Conservation (phyloP, 2,113 vertebrate species). For the Urocitellus parryii region DNA sequence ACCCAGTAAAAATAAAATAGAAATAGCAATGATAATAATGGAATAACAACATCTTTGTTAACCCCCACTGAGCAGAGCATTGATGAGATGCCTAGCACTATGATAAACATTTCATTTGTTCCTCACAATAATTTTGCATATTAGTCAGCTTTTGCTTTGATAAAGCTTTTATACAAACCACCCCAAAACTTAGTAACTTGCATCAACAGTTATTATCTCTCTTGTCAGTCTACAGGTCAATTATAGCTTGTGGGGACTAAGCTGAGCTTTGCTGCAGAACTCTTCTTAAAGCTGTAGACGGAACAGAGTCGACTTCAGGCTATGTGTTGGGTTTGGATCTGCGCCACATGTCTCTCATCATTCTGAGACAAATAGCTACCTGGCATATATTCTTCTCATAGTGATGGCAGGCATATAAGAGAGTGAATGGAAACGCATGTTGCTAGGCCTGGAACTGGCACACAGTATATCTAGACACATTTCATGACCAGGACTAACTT, state of each 20-base stretch:
- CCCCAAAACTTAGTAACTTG: background rate
- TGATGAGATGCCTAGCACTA: background rate
- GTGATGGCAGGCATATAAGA: background rate
- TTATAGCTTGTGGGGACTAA: background rate
- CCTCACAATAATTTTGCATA: background rate
- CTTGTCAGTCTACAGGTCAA: background rate
- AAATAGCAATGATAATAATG: background rate
- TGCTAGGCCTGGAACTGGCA: background rate
- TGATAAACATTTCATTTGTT: constrained; percentile 16
- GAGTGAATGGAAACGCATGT: background rate
- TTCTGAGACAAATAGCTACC: background rate
- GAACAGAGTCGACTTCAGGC: background rate
- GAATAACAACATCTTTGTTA: background rate
- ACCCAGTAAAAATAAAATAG: constrained; percentile 64
- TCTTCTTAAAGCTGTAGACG: background rate
- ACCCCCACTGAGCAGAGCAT: background rate
- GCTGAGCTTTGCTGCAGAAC: background rate
- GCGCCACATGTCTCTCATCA: background rate
- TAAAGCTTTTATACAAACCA: constrained; percentile 9
- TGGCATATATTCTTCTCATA: background rate
- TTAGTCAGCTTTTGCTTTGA: background rate
- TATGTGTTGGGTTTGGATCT: background rate
- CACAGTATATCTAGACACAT: background rate
- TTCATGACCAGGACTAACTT: background rate
- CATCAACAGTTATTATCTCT: background rate